Percentiles rank a stretch among this genome's conserved stretches.
Conservation (phyloP, 23 tunicate genomes). For the Diplosoma virens region DNA sequence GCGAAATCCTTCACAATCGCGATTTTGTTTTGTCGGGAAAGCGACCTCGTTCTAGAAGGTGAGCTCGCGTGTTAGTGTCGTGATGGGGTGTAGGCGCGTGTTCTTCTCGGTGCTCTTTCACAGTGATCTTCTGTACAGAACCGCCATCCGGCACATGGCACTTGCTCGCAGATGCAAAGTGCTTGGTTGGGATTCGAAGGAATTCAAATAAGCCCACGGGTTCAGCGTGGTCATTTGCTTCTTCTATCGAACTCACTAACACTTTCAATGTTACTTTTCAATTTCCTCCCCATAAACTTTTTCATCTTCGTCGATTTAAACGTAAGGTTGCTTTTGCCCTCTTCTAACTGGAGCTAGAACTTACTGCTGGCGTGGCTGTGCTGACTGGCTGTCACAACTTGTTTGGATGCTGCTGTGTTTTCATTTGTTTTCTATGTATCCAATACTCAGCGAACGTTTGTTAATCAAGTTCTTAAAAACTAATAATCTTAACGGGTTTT, state of each 20-base stretch:
- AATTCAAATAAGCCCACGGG: conserved; percentile 52
- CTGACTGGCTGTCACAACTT: too few species aligned
- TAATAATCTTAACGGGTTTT: too few species aligned
- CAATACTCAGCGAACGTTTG: too few species aligned
- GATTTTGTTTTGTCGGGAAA: conserved; percentile 61
- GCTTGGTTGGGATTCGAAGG: conserved; percentile 59
- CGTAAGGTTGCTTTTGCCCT: conserved; percentile 29
- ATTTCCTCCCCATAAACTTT: conserved; percentile 25
- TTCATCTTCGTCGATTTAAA: conserved; percentile 37
- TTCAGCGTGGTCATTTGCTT: conserved; percentile 69
- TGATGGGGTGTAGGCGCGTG: not conserved
- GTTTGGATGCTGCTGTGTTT: too few species aligned
- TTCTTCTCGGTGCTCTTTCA: not conserved
- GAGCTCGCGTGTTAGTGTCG: not conserved
- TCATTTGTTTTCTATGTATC: too few species aligned
- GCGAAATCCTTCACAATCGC: conserved; percentile 63
- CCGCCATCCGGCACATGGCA: conserved; percentile 40
- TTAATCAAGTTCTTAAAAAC: too few species aligned
- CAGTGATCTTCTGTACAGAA: conserved; percentile 17
- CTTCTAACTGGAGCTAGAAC: too few species aligned
- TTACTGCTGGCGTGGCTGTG: too few species aligned
- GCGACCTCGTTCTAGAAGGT: conserved; percentile 73
- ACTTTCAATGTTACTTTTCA: conserved; percentile 18
- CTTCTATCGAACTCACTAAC: not conserved
- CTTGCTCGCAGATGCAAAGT: conserved; percentile 61